Conservation (phyloP, 2,113 vertebrate genomes). For the Heliornis fulica region DNA sequence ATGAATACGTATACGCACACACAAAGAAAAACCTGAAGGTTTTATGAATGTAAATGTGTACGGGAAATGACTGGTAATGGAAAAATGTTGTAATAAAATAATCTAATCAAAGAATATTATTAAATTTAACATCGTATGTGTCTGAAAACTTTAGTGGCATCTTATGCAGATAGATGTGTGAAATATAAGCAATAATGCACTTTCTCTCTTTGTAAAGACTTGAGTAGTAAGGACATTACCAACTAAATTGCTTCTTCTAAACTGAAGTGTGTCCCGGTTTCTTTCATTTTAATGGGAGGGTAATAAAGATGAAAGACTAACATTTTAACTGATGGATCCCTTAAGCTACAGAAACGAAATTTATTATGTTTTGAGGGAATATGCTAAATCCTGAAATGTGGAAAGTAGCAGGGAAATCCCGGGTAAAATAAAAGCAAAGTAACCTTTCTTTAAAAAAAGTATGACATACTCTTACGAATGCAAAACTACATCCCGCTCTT, state of each 20-base stretch:
- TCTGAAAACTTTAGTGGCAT: conserved; percentile 70
- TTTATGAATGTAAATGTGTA: conserved; percentile 61
- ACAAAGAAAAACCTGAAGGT: conserved; percentile 56
- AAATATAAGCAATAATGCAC: conserved; percentile 67
- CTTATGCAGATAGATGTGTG: conserved; percentile 74
- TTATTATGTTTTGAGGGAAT: conserved; percentile 75
- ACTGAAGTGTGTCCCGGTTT: conserved; percentile 77
- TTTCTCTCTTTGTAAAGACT: conserved; percentile 72
- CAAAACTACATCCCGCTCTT: conserved; percentile 20
- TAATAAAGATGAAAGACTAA: conserved; percentile 84
- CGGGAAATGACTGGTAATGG: conserved; percentile 72
- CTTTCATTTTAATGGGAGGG: conserved; percentile 82
- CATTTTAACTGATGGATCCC: conserved; percentile 80
- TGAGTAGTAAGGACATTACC: conserved; percentile 73
- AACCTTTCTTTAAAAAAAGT: background rate
- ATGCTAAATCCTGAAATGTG: conserved; percentile 66
- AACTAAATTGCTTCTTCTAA: conserved; percentile 77
- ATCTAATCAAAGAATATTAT: conserved; percentile 72
- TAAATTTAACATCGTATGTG: conserved; percentile 62
- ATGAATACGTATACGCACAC: background rate
- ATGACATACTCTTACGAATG: conserved; percentile 3
- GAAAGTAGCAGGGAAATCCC: conserved; percentile 55
- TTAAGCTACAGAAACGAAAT: conserved; percentile 77
- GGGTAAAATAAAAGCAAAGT: conserved; percentile 63
- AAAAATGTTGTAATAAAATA: conserved; percentile 67